These are phyloP conservation scores for Linnaemya tessellans DNA, from an alignment of 2,888 invertebrate genomes.

Conservation along the genomic window DNA sequence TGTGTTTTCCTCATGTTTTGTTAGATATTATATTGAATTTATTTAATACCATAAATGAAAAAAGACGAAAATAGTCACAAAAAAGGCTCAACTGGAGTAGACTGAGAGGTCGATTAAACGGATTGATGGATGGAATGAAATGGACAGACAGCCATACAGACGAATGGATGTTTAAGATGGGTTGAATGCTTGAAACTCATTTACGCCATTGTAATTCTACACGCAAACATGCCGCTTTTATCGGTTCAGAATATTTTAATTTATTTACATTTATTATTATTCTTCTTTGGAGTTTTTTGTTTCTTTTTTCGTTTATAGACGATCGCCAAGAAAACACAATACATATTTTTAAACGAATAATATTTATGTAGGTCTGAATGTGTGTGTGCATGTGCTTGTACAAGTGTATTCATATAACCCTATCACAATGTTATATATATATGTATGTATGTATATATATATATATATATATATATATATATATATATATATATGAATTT, in stretches of 20 bases:
- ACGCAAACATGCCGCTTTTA: constrained; percentile 80
- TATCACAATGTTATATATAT: too few species aligned
- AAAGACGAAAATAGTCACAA: constrained; percentile 22
- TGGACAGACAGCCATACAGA: constrained; percentile 8
- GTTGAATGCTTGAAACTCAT: constrained; percentile 56
- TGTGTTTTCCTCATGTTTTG: background rate
- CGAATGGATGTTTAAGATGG: constrained; percentile 15
- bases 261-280: constrained; percentile 65
- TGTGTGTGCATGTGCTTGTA: too few species aligned
- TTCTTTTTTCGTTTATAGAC: constrained; percentile 20
- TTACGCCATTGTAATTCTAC: constrained; percentile 80
- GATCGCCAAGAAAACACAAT: constrained; percentile 7
- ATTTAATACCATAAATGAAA: constrained; percentile 26
- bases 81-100: constrained; percentile 44
- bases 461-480: constrained; percentile 18
- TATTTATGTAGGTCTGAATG: too few species aligned
- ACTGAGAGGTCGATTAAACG: constrained; percentile 28
- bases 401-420: too few species aligned
- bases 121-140: constrained; percentile 42
- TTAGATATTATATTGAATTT: constrained; percentile 27
- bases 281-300: constrained; percentile 32
- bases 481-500: constrained; percentile 41
- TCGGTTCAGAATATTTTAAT: constrained; percentile 74
- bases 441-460: too few species aligned
- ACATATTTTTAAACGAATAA: constrained; percentile 37